Evolutionary conservation across 2,797 vertebrate genomes (phyloP), one percentile per base, ranked within the genome.

Genomic region (Sebastolobus altivelis): DNA sequence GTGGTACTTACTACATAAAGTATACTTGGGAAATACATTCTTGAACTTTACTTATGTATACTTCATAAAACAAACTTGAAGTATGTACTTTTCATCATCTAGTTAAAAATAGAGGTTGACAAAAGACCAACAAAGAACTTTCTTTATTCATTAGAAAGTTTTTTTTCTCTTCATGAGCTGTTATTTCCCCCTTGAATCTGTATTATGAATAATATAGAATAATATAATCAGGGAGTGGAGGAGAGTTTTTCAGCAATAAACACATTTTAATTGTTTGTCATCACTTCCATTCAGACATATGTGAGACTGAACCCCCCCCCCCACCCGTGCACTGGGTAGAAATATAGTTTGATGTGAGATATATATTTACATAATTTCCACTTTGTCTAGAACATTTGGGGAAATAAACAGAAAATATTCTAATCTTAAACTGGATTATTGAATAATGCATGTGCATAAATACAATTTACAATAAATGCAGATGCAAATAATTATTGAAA

Each of bases 341-440:
- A 71, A 59, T 71, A 37, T 58, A 40, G 6, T 59, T 43, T 71
- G 25, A 13, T 71, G 35, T n/a, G 16, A 55, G 52, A 59, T 40
- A 20, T 40, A 20, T 31, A 71, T 71, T 71, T 59, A 71, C 68
- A 71, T 59, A 59, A 71, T 71, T 71, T 71, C 55, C 68, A 59
- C 68, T 59, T 71, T 71, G 68, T 59, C 37, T 40, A 1, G 35
- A 59, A 71, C 68, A 59, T 59, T 71, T 71, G 27, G 25, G 27
- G 29, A 37, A 27, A 71, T 71, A 29, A 40, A 43, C 16, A 13
- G 6, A 2, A 71, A 18, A 71, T 59, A 71, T 71, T 71, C 11
- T 6, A 29, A 55, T 59, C 35, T 29, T 40, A 8, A 43, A 20
- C 68, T n/a, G 25, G 35, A 29, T 43, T 31, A 29, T 29, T 71